Evolutionary conservation across 2,888 invertebrate species (phyloP), one percentile per base, ranked within the genome.

Genomic region (Dolichomitus sp.): DNA sequence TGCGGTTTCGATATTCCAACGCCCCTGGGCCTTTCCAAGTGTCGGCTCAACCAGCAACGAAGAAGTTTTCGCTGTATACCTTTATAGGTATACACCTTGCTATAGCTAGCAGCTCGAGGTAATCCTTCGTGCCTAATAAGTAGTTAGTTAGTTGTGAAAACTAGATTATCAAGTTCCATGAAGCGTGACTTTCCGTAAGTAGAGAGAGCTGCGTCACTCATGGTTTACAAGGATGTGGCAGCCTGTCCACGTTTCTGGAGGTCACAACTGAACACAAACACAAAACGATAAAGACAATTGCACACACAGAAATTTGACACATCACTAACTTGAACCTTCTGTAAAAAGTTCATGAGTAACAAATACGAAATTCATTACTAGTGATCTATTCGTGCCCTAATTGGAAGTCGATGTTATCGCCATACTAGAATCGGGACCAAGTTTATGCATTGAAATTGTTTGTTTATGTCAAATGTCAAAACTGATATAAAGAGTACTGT

Each of bases 1-100:
- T 84, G 76, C 37, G 80, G 83, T 86, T 85, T 83, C 59, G 81
- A 85, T 83, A 81, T 83, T 86, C 72, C 76, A 69, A 78, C 73
- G 30, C 72, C 85, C 76, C 17, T 65, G 48, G 52, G 70, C 48
- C 59, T 59, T 33, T n/a, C n/a, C 59, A 17, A 37, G 1, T 65
- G 11, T 2, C 37, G 19, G 50, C n/a, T 61, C 17, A 74, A 65
- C 69, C 69, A 69, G 65, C 65, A 45, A 65, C 59, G 37, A 37
- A 14, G 7, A 6, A 37, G 37, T 59, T 37, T 59, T 9, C 5
- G 59, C 9, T n/a, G 59, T 33, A 57, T 37, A 40, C 66, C 14
- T 40, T 50, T 30, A 12, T 76, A 14, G 68, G 27, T 45, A 48
- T 80, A 65, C 50, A 52, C 59, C 23, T 69, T 19, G 52, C 42